Evolutionary conservation across 30 jellyfish, hydroid and myxozoan species (phyloP), one percentile per base, ranked within the genome.

Genomic region (Haliclystus octoradiatus): DNA sequence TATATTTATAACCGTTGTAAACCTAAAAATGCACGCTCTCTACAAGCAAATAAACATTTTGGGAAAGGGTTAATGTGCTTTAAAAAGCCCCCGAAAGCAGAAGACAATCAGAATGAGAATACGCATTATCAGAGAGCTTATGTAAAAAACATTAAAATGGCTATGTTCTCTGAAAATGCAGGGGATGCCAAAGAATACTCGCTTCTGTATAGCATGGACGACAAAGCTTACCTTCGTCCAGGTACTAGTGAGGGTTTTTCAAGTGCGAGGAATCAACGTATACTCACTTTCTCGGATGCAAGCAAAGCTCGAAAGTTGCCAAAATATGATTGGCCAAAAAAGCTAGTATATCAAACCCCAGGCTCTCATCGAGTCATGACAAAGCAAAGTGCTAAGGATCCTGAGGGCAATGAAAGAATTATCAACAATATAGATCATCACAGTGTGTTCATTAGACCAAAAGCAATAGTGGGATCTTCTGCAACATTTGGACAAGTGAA

Each of bases 321-420:
- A 31, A 66, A 66, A 35, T 66, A 66, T 33, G 65, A 66, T 35
- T 66, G 76, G 76, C 76, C 65, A 66, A 33, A 66, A 33, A 66
- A 33, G 28, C 64, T 66, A 23, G 76, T 31, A 14, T 66, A 66
- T 66, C 76, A 34, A 66, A 30, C 66, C 32, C 66, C 66, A 15
- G 66, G 2, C 24, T 31, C 76, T 33, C 73, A 64, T 64, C 31
- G 66, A 66, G 65, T 66, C 33, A 66, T 66, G 76, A 35, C 28
- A 1, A 66, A 66, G 76, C 34, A 63, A 31, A 66, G 76, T 33
- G 0, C 65, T 13, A 66, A 33, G 23, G 76, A 30, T 33, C 34
- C 65, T 33, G 67, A 66, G 0, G 65, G 23, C 34, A 62, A 66
- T n/a, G n/a, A n/a, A n/a, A n/a, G n/a, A 33, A 33, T 66, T 2